Conservation (phyloP, 92 coral and sea anemone genomes). For the Parazoanthus darwini region DNA sequence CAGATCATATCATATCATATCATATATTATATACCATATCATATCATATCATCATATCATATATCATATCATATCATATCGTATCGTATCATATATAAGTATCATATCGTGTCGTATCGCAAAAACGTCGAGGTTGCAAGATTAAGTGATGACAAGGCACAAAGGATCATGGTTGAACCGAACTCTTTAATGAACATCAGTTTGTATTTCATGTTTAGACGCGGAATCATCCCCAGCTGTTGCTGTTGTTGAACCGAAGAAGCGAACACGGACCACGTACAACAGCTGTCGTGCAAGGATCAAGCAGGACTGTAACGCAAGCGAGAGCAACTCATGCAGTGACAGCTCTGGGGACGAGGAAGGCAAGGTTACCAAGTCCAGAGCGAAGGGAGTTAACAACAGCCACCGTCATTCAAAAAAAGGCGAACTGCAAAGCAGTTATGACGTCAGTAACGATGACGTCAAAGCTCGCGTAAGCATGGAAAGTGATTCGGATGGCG, state of each 20-base stretch:
- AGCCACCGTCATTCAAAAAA: slow-evolving; percentile 21
- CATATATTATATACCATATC: neutral
- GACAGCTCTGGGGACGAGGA: slow-evolving; percentile 76
- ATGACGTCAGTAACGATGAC: slow-evolving; percentile 33
- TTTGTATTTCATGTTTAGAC: slow-evolving; percentile 39
- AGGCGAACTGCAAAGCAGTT: slow-evolving; percentile 28
- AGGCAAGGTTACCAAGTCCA: slow-evolving; percentile 33
- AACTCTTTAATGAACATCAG: too few relatives aligned
- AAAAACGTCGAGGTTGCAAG: too few relatives aligned
- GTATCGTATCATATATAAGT: neutral
- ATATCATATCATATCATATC: neutral
- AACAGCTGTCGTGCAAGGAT: slow-evolving; percentile 45
- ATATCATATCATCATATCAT: neutral
- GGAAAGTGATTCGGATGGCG: slow-evolving; percentile 46
- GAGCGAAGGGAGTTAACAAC: slow-evolving; percentile 29
- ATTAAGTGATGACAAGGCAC: too few relatives aligned
- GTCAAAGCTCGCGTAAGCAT: slow-evolving; percentile 42
- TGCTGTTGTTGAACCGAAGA: slow-evolving; percentile 57
- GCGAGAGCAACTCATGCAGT: slow-evolving; percentile 72
- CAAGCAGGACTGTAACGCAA: slow-evolving; percentile 43
- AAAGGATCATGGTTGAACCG: too few relatives aligned
- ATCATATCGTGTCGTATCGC: too few relatives aligned
- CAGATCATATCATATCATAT: too few relatives aligned
- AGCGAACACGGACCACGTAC: slow-evolving; percentile 55
- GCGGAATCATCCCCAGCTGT: slow-evolving; percentile 67